Percentiles rank a stretch among this genome's conserved stretches.
Conservation (phyloP, 2,888 invertebrate species). For the Drosophila bunnanda region DNA sequence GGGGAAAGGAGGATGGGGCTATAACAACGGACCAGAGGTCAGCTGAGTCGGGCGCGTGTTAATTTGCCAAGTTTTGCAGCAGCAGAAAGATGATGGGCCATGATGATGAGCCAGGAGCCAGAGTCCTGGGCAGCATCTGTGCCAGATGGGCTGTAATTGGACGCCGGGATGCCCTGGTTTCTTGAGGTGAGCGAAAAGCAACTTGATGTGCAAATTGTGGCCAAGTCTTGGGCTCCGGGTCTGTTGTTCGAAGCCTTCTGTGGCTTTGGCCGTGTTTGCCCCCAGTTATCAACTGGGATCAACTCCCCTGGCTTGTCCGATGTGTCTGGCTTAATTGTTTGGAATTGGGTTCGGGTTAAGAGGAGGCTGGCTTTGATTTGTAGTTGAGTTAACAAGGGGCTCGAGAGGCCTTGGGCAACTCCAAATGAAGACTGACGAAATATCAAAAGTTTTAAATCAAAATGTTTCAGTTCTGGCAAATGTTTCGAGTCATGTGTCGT, state of each 20-base stretch:
- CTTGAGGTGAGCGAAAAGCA: slow-evolving; percentile 47
- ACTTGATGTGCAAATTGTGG: slow-evolving; percentile 55
- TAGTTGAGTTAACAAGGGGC: slow-evolving; percentile 19
- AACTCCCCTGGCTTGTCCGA: slow-evolving; percentile 20
- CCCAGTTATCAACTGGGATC: slow-evolving; percentile 33
- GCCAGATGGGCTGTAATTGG: slow-evolving; percentile 73
- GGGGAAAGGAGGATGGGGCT: neutral
- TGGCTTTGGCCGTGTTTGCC: slow-evolving; percentile 36
- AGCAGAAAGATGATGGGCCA: slow-evolving; percentile 22
- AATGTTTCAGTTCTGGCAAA: neutral
- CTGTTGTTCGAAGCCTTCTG: slow-evolving; percentile 34
- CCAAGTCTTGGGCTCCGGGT: slow-evolving; percentile 11
- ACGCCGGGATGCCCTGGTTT: slow-evolving; percentile 60
- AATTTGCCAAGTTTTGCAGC: slow-evolving; percentile 69
- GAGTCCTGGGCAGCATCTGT: slow-evolving; percentile 55
- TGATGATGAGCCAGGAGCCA: slow-evolving; percentile 18
- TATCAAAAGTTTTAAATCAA: slow-evolving; percentile 1
- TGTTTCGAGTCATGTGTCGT: neutral
- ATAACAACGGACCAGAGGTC: slow-evolving; percentile 60
- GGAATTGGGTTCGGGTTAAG: slow-evolving; percentile 15
- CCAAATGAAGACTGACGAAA: neutral
- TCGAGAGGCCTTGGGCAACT: neutral
- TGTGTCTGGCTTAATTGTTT: slow-evolving; percentile 35
- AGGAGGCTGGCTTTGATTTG: slow-evolving; percentile 21
- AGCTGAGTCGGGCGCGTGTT: slow-evolving; percentile 68